Conservation (phyloP, 2,113 vertebrate species). For the Hemicordylus capensis region DNA sequence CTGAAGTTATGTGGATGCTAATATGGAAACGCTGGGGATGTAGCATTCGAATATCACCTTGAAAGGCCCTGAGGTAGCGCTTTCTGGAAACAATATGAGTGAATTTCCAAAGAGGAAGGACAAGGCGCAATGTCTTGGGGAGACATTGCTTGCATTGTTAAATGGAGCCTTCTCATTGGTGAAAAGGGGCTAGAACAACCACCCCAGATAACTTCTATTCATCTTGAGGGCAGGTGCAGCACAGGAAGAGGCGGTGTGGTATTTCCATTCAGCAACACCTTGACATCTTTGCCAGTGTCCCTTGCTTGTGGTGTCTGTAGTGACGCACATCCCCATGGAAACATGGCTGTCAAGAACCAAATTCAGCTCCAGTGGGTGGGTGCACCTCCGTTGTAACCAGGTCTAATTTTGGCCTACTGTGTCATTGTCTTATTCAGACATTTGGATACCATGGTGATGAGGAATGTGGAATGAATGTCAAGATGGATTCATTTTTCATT, state of each 20-base stretch:
- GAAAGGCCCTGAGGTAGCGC: neutral
- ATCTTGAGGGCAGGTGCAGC: conserved; percentile 5
- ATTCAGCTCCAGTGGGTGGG: conserved; percentile 20
- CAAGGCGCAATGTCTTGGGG: rapidly evolving
- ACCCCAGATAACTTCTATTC: neutral
- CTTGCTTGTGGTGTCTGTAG: neutral
- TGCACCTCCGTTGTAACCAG: neutral
- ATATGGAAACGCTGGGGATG: neutral
- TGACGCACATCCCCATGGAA: neutral
- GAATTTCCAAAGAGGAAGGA: neutral
- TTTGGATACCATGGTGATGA: conserved; percentile 37
- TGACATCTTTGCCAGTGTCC: conserved; percentile 19
- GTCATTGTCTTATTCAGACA: conserved; percentile 57
- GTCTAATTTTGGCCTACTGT: conserved; percentile 55
- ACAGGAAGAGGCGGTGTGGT: conserved; percentile 1
- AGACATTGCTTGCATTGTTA: neutral
- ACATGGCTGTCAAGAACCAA: conserved; percentile 38
- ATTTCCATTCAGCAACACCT: conserved; percentile 8
- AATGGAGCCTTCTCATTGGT: neutral
- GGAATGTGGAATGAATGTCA: conserved; percentile 55
- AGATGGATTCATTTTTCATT: conserved; percentile 44
- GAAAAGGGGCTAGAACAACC: conserved; percentile 6
- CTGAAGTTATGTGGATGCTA: conserved; percentile 17
- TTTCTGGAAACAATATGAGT: rapidly evolving
- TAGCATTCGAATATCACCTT: neutral